These are phyloP conservation scores for Habroteleia sp. DNA, from an alignment of 2,888 invertebrate genomes.

Conservation along the genomic window DNA sequence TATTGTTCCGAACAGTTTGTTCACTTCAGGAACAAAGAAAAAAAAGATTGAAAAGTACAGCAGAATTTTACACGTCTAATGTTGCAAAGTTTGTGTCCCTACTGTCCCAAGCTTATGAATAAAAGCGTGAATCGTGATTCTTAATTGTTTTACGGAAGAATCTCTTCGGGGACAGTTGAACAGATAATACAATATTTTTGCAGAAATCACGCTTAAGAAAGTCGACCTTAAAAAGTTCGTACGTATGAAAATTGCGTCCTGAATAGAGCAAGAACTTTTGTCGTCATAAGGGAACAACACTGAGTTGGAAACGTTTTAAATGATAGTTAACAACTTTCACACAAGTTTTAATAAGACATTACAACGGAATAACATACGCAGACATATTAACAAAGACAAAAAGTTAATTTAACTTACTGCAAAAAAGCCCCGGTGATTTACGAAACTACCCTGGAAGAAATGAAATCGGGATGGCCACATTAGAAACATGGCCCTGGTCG, in stretches of 20 bases:
- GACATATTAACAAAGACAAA: slow-evolving; percentile 2
- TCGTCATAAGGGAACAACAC: slow-evolving; percentile 8
- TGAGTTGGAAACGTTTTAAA: slow-evolving; percentile 37
- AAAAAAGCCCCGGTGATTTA: too few relatives aligned
- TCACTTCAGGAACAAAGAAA: too few relatives aligned
- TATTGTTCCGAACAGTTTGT: too few relatives aligned
- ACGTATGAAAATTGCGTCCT: slow-evolving; percentile 24
- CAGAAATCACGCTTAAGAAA: slow-evolving; percentile 35
- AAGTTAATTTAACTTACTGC: too few relatives aligned
- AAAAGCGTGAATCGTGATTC: slow-evolving; percentile 2
- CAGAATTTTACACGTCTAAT: too few relatives aligned
- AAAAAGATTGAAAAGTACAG: too few relatives aligned
- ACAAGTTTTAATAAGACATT: slow-evolving; percentile 41
- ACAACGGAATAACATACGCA: slow-evolving; percentile 9
- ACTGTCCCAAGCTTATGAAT: too few relatives aligned
- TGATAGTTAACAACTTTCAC: slow-evolving; percentile 44
- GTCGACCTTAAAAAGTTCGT: slow-evolving; percentile 49
- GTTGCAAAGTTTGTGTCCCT: too few relatives aligned
- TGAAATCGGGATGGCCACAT: too few relatives aligned
- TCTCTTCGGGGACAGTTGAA: slow-evolving; percentile 25
- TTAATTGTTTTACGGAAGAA: slow-evolving; percentile 24
- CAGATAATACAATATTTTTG: slow-evolving; percentile 22
- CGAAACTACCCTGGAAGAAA: too few relatives aligned
- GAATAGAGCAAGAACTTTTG: slow-evolving; percentile 16
- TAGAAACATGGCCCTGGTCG: too few relatives aligned